phyloP scores from a whole-genome alignment of 2,888 invertebrate genomes.

The Drosophila macrothrix region DNA sequence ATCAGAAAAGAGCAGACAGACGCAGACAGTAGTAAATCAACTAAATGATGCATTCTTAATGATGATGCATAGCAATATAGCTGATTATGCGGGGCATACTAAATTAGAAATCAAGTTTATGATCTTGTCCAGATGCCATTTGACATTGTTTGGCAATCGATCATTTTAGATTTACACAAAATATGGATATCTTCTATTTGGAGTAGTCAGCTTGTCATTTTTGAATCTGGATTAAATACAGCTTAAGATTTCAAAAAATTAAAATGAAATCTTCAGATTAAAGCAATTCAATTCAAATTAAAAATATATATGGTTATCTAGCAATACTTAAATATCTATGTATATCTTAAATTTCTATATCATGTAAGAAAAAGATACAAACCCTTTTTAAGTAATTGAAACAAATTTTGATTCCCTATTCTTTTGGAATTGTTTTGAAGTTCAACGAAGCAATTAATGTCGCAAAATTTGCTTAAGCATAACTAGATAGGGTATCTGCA shows the following conservation, averaged over 20 bases:
- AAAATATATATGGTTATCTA: not conserved
- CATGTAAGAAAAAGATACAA: not conserved
- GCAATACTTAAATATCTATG: too few species aligned
- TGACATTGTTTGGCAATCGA: slow-evolving; percentile 1
- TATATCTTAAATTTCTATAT: too few species aligned
- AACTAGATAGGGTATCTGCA: slow-evolving; percentile 22
- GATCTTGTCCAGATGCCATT: slow-evolving; percentile 2
- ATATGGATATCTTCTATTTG: not conserved
- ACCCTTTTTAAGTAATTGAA: not conserved
- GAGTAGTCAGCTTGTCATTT: not conserved
- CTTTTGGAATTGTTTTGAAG: not conserved
- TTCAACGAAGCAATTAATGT: not conserved
- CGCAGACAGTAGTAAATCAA: slow-evolving; percentile 68
- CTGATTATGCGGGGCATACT: slow-evolving; percentile 19
- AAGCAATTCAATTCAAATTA: not conserved
- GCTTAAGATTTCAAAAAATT: not conserved
- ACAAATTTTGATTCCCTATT: not conserved
- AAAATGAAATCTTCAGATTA: not conserved
- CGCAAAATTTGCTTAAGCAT: not conserved
- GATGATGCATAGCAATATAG: slow-evolving; percentile 1
- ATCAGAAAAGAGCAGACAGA: slow-evolving; percentile 40
- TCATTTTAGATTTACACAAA: not conserved
- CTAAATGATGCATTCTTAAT: slow-evolving; percentile 67
- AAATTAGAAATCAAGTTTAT: slow-evolving; percentile 2
- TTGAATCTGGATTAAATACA: not conserved